Evolutionary conservation across 2,888 invertebrate species (phyloP).

Genomic region (Heliconius charithonia): DNA sequence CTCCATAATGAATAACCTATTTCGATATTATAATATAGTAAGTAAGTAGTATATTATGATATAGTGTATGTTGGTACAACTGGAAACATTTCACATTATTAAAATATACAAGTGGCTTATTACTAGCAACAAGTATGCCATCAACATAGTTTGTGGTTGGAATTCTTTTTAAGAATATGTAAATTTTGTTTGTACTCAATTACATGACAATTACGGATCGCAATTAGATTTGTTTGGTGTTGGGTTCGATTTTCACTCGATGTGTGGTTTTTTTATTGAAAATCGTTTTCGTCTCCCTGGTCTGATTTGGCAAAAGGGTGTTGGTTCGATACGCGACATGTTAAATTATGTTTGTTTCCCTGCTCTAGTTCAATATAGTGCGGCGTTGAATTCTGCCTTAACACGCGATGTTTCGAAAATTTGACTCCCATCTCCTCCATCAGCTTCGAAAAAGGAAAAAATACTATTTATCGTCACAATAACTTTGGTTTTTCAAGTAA

Average conservation of each 20-base stretch:
- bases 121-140: conserved; percentile 61
- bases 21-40: conserved; percentile 43
- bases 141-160: conserved; percentile 41
- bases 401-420: neutral
- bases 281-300: neutral
- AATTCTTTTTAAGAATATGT: conserved; percentile 46
- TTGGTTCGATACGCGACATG: too few relatives aligned
- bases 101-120: conserved; percentile 75
- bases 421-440: too few relatives aligned
- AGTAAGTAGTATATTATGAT: neutral
- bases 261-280: neutral
- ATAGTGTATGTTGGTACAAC: conserved; percentile 52
- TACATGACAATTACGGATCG: neutral
- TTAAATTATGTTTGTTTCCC: neutral
- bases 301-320: too few relatives aligned
- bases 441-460: too few relatives aligned
- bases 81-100: conserved; percentile 58
- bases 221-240: too few relatives aligned
- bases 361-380: neutral
- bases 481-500: neutral
- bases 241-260: neutral
- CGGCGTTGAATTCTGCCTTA: neutral
- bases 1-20: conserved; percentile 44
- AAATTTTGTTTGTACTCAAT: conserved; percentile 36
- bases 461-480: neutral